Evolutionary conservation across 2,888 invertebrate genomes (phyloP).

Genomic region (Synanthedon andrenaeformis): DNA sequence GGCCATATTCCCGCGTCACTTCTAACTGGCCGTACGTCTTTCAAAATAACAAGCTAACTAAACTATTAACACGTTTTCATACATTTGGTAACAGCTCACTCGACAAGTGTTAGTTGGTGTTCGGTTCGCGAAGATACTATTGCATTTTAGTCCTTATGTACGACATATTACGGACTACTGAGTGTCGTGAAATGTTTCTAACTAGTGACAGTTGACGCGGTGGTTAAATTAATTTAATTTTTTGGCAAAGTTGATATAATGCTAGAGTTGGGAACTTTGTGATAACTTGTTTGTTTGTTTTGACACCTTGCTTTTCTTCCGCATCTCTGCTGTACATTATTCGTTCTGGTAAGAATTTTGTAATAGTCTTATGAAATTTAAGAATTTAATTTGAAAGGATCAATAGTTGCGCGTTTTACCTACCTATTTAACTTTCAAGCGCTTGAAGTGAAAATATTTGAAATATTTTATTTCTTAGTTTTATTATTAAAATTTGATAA

Average conservation of each 20-base stretch:
- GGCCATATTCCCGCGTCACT: conserved; percentile 30
- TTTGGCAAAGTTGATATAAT: conserved; percentile 21
- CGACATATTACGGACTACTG: conserved; percentile 15
- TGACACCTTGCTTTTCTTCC: neutral
- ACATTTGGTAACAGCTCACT: too few relatives aligned
- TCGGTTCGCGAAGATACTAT: too few relatives aligned
- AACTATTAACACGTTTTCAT: too few relatives aligned
- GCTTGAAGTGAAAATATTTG: too few relatives aligned
- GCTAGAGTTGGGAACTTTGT: conserved; percentile 30
- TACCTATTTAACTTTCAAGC: too few relatives aligned
- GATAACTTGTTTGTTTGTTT: conserved; percentile 9
- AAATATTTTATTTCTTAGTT: too few relatives aligned
- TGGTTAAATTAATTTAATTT: conserved; percentile 22
- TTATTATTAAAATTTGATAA: too few relatives aligned
- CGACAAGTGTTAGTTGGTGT: too few relatives aligned
- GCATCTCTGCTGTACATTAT: neutral
- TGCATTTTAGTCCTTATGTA: too few relatives aligned
- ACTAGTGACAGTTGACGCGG: conserved; percentile 49
- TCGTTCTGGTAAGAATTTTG: neutral
- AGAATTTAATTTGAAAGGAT: too few relatives aligned
- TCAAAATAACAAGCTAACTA: too few relatives aligned
- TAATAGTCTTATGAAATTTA: neutral
- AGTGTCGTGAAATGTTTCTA: conserved; percentile 51
- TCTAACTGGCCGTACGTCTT: conserved; percentile 32
- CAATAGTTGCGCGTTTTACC: too few relatives aligned